Evolutionary conservation across 2,797 vertebrate species (phyloP), one percentile per base, ranked within the genome.

Genomic region (Mallotus villosus): DNA sequence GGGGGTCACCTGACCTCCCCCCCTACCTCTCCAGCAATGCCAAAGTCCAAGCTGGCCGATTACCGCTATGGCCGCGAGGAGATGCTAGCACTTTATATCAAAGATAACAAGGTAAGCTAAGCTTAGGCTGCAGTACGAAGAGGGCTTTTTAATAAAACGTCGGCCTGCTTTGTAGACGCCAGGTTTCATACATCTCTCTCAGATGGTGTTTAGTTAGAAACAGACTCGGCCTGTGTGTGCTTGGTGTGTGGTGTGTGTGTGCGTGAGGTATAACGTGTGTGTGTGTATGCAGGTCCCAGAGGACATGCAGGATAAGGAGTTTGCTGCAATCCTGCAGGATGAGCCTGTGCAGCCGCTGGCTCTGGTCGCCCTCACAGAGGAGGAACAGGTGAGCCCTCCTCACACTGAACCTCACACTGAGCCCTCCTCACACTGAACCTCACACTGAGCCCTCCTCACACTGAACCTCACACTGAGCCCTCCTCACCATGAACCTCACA

Each of bases 31-130:
- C 96, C 96, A 53, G 96, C 96, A 92, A 97, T 97, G 94, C 96
- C 96, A 95, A 97, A 97, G 90, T 97, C 96, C 93, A 97, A 97
- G 92, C 92, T 97, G 90, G 96, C 96, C 72, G 96, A 97, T 79
- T 96, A 96, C 85, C 96, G 96, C 85, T 97, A 97, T 14, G 96
- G 96, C 87, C 93, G 96, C 84, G 96, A 97, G 91, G 96, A 97
- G 92, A 97, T 97, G 96, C 91, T 97, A 94, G 96, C 96, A 92
- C 96, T 97, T 94, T 97, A 97, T 85, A 79, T 97, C 90, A 96
- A 96, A 93, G 96, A 97, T 89, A 93, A 96, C 91, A 97, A 96
- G 95, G 96, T 97, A 46, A 76, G 86, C 25, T 32, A n/a, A n/a
- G n/a, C n/a, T n/a, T n/a, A n/a, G n/a, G n/a, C n/a, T n/a, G 1